Conservation (phyloP, 92 coral and sea anemone species). For the Parazoanthus swiftii region DNA sequence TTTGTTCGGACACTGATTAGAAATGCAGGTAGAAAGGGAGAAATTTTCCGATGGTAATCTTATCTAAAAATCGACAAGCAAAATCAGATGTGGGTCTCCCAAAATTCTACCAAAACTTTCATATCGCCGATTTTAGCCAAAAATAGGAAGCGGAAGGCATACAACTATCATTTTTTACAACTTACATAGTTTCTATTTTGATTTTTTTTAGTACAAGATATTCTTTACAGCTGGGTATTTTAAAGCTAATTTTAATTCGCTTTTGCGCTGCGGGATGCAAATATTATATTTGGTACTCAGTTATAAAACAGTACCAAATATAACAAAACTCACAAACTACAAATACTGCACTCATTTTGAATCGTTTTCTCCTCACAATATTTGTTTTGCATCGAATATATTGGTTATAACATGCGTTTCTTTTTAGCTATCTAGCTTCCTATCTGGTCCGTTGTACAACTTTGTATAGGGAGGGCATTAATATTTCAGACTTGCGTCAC, state of each 20-base stretch:
- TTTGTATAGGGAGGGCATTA: not conserved
- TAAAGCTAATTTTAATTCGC: not conserved
- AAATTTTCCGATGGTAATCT: not conserved
- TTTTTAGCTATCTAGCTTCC: not conserved
- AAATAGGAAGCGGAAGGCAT: not conserved
- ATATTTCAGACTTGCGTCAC: not conserved
- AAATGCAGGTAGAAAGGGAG: no score
- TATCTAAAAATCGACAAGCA: not conserved
- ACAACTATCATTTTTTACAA: not conserved
- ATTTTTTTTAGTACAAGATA: not conserved
- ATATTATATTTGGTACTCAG: not conserved
- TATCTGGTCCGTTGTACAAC: not conserved
- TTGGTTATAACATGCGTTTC: not conserved
- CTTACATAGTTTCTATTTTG: not conserved
- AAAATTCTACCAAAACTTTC: not conserved
- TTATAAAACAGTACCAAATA: no score
- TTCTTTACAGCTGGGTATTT: slow-evolving; percentile 1
- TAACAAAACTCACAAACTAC: not conserved
- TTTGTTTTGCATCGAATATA: not conserved
- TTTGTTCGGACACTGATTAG: not conserved
- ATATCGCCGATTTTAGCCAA: not conserved
- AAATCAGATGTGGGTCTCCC: not conserved
- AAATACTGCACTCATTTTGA: not conserved
- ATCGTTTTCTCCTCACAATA: not conserved
- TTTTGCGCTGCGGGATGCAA: slow-evolving; percentile 1